Evolutionary conservation across 2,888 invertebrate genomes (phyloP).

Genomic region (Nomada ruficornis): DNA sequence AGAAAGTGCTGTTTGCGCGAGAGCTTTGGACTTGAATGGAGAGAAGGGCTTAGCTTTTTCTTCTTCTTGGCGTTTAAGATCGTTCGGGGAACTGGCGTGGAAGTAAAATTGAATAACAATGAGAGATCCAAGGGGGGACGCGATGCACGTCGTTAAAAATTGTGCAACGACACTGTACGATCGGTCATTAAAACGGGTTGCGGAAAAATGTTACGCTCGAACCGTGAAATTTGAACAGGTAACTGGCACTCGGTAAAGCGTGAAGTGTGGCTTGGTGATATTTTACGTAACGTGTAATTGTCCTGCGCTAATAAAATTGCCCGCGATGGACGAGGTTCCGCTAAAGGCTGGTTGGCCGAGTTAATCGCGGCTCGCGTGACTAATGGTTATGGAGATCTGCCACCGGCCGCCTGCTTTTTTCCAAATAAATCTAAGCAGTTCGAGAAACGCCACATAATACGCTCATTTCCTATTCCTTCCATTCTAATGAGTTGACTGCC

Average conservation of each 20-base stretch:
- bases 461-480: not conserved
- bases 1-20: no score
- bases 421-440: not conserved
- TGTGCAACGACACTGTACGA: constrained; percentile 7
- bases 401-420: not conserved
- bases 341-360: not conserved
- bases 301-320: constrained; percentile 16
- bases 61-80: no score
- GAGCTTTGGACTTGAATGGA: no score
- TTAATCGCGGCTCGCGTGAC: constrained; percentile 1
- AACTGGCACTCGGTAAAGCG: constrained; percentile 10
- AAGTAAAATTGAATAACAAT: no score
- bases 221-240: constrained; percentile 23
- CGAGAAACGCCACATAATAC: not conserved
- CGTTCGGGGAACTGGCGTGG: no score
- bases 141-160: constrained; percentile 3
- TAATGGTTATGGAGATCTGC: not conserved
- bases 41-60: no score
- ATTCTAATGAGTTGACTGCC: not conserved
- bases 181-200: not conserved
- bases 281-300: constrained; percentile 28
- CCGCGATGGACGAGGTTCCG: not conserved
- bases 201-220: not conserved
- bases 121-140: not conserved
- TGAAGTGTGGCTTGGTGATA: constrained; percentile 9